Percentiles rank a stretch among this genome's conserved stretches.
phyloP scores from a whole-genome alignment of 2,888 invertebrate species.

The Nemapogon koenigi region DNA sequence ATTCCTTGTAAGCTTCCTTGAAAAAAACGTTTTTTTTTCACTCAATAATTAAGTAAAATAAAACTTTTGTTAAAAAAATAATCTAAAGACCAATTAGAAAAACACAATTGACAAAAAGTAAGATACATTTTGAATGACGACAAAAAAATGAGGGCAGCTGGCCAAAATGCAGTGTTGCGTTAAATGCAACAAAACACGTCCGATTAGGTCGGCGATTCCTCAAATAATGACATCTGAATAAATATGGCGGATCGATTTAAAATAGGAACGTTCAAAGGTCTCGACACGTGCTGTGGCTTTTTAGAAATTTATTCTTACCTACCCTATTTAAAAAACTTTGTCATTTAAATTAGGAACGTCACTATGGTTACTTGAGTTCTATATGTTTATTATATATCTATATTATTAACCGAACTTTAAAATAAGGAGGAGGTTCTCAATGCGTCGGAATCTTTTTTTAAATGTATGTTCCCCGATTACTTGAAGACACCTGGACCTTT shows the following conservation, averaged over 20 bases:
- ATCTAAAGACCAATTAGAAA: slow-evolving; percentile 29
- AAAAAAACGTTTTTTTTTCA: too few species aligned
- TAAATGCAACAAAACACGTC: slow-evolving; percentile 25
- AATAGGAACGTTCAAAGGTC: slow-evolving; percentile 17
- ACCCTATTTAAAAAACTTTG: not conserved
- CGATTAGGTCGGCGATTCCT: slow-evolving; percentile 28
- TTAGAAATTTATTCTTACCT: too few species aligned
- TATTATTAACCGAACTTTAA: too few species aligned
- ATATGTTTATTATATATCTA: too few species aligned
- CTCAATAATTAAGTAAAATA: not conserved
- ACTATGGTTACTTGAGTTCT: too few species aligned
- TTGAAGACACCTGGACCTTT: too few species aligned
- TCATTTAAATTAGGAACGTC: not conserved
- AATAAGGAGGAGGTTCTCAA: too few species aligned
- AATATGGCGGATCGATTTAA: slow-evolving; percentile 26
- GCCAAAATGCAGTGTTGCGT: slow-evolving; percentile 28
- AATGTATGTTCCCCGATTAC: too few species aligned
- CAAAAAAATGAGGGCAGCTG: slow-evolving; percentile 36
- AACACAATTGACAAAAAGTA: slow-evolving; percentile 9
- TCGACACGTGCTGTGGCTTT: slow-evolving; percentile 7
- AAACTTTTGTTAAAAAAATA: slow-evolving; percentile 15
- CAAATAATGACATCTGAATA: slow-evolving; percentile 44
- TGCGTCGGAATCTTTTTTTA: too few species aligned
- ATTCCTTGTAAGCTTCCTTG: too few species aligned
- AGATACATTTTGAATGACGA: slow-evolving; percentile 9